Evolutionary conservation across 92 coral and sea anemone genomes (phyloP).

Genomic region (Muricea muricata): DNA sequence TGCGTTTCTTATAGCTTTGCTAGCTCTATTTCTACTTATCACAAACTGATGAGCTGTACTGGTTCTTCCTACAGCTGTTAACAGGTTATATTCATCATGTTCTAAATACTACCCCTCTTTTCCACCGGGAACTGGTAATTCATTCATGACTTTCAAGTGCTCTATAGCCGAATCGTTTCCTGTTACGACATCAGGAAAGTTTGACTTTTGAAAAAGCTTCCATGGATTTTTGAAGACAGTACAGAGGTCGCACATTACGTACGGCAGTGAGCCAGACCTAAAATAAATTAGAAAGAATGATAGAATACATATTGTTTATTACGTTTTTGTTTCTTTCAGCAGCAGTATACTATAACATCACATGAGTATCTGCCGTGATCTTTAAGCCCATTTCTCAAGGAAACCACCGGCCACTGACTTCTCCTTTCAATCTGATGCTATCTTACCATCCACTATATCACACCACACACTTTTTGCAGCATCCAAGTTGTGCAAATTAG

Average conservation of each 20-base stretch:
- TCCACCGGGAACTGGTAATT: conserved; percentile 11
- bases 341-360: too few species aligned
- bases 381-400: not conserved
- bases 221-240: not conserved
- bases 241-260: conserved; percentile 5
- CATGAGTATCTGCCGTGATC: not conserved
- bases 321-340: too few species aligned
- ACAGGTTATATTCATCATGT: not conserved
- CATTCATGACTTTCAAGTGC: not conserved
- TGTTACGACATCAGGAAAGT: not conserved
- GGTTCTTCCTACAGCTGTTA: not conserved
- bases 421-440: not conserved
- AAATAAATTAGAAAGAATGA: too few species aligned
- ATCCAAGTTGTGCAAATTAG: not conserved
- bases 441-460: too few species aligned
- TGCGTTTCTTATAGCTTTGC: not conserved
- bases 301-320: too few species aligned
- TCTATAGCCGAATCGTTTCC: not conserved
- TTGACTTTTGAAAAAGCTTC: not conserved
- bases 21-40: not conserved
- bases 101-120: not conserved
- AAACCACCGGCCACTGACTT: not conserved
- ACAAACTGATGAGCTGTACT: not conserved
- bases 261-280: conserved; percentile 7
- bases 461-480: too few species aligned